phyloP scores from a whole-genome alignment of 2,797 vertebrate species.

The Malacoctenus gilli region DNA sequence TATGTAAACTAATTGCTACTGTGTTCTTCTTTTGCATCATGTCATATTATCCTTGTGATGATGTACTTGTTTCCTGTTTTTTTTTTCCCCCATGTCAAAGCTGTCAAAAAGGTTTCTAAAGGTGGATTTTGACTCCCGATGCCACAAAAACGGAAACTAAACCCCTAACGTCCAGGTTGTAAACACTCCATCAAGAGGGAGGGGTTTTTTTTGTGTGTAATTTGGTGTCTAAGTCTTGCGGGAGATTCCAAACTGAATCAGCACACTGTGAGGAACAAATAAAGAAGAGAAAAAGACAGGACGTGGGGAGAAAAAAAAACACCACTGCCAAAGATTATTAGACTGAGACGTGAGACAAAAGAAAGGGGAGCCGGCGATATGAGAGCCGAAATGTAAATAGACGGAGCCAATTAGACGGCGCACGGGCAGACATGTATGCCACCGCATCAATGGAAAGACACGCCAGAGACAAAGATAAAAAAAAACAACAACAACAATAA shows the following conservation, averaged over 20 bases:
- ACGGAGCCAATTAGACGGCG: not conserved
- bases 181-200: too few relatives aligned
- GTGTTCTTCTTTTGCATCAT: slow-evolving; percentile 41
- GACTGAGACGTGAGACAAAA: too few relatives aligned
- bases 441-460: slow-evolving; percentile 1
- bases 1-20: slow-evolving; percentile 21
- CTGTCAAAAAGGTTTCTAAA: too few relatives aligned
- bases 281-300: too few relatives aligned
- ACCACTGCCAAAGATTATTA: not conserved
- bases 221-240: too few relatives aligned
- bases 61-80: slow-evolving; percentile 38
- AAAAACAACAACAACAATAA: not conserved
- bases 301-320: not conserved
- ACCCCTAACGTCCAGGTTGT: too few relatives aligned
- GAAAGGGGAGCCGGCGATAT: not conserved
- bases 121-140: too few relatives aligned
- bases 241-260: too few relatives aligned
- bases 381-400: not conserved
- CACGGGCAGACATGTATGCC: not conserved
- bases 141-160: too few relatives aligned
- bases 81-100: slow-evolving; percentile 16
- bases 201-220: too few relatives aligned
- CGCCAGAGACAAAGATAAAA: not conserved
- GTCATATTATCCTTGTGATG: slow-evolving; percentile 35
- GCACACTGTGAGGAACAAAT: too few relatives aligned